phyloP scores from a whole-genome alignment of 2,113 vertebrate genomes.

The Odontophorus gujanensis region DNA sequence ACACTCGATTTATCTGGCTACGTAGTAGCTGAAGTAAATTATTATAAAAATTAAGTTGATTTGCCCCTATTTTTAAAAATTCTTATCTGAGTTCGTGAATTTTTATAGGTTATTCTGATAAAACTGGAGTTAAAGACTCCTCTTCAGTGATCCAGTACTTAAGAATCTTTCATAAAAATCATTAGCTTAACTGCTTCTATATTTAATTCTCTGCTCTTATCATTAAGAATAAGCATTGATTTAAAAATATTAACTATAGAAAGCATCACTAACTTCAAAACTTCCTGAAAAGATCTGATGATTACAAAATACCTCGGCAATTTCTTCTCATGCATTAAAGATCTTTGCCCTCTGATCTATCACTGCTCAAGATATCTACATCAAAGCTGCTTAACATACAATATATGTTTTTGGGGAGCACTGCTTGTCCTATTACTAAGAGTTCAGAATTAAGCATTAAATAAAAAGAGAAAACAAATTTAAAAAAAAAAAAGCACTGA shows the following conservation, averaged over 20 bases:
- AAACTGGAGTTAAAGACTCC: not conserved
- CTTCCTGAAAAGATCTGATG: not conserved
- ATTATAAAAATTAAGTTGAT: not conserved
- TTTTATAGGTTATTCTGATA: not conserved
- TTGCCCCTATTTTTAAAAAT: not conserved
- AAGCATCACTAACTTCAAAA: not conserved
- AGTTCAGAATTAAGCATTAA: not conserved
- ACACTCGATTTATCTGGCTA: not conserved
- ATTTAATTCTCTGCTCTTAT: not conserved
- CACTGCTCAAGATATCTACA: not conserved
- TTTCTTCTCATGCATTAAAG: rapidly evolving
- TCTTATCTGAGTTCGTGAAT: not conserved
- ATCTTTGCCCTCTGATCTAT: not conserved
- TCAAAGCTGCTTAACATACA: not conserved
- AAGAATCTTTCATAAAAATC: not conserved
- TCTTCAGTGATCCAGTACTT: not conserved
- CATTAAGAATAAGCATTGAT: not conserved
- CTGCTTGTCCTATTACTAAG: not conserved
- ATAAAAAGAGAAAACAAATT: not conserved
- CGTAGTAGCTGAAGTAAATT: not conserved
- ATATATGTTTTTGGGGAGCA: not conserved
- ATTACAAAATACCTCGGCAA: not conserved
- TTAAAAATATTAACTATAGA: not conserved
- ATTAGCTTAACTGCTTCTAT: not conserved
- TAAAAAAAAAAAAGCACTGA: not conserved